phyloP scores from a whole-genome alignment of 2,113 vertebrate genomes.

The Calypte anna region DNA sequence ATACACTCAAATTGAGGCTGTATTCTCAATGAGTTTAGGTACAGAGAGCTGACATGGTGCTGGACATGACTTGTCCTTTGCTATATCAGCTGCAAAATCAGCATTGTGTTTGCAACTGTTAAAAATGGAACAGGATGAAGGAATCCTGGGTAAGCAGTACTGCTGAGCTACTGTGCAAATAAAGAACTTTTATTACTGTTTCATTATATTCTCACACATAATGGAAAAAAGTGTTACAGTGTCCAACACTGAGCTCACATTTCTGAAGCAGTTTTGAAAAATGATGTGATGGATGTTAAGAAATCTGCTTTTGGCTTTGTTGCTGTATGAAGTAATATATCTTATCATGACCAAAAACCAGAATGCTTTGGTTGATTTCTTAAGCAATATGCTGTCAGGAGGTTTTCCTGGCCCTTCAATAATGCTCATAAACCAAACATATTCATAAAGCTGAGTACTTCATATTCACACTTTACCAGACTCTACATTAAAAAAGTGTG shows the following conservation, averaged over 20 bases:
- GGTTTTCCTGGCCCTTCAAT: background rate
- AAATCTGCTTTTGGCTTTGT: background rate
- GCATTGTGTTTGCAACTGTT: slow-evolving; percentile 2
- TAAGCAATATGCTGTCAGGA: background rate
- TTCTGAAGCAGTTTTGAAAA: slow-evolving; percentile 3
- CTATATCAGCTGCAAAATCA: slow-evolving; percentile 33
- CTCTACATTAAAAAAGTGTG: background rate
- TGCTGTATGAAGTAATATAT: background rate
- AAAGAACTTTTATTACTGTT: slow-evolving; percentile 6
- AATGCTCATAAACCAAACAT: background rate
- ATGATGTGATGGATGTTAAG: background rate
- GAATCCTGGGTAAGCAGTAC: slow-evolving; percentile 16
- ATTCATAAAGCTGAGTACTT: background rate
- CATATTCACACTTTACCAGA: background rate
- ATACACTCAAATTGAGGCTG: background rate
- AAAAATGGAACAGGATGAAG: slow-evolving; percentile 15
- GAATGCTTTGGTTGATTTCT: background rate
- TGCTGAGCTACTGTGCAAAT: background rate
- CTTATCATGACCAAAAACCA: background rate
- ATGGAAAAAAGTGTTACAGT: background rate
- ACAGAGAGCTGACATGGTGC: background rate
- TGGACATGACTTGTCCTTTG: background rate
- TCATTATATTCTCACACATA: background rate
- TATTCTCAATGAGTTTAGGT: background rate
- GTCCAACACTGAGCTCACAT: background rate